These are phyloP conservation scores for Dallia pectoralis DNA, from an alignment of 2,797 vertebrate species.

Conservation along the genomic window DNA sequence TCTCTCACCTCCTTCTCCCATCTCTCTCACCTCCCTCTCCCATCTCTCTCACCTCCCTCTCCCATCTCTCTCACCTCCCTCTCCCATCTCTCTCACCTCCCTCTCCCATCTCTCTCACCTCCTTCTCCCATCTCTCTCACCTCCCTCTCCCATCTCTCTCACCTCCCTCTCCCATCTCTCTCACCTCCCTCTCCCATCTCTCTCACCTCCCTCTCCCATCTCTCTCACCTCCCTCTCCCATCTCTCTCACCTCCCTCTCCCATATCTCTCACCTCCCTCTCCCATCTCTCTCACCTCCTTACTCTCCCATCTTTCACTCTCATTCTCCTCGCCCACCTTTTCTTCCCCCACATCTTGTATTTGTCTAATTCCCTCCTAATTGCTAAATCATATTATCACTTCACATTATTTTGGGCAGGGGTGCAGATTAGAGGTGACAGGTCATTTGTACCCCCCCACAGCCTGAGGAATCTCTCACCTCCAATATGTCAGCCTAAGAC, in stretches of 20 bases:
- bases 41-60: too few relatives aligned
- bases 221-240: too few relatives aligned
- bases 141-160: too few relatives aligned
- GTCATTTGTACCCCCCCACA: slow-evolving; percentile 34
- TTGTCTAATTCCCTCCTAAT: slow-evolving; percentile 12
- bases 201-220: too few relatives aligned
- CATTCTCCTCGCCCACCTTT: not conserved
- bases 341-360: not conserved
- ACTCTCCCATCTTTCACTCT: not conserved
- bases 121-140: too few relatives aligned
- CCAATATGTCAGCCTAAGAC: slow-evolving; percentile 18
- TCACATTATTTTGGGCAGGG: slow-evolving; percentile 12
- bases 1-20: too few relatives aligned
- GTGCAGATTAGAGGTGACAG: slow-evolving; percentile 58
- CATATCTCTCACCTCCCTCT: not conserved
- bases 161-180: too few relatives aligned
- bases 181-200: too few relatives aligned
- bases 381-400: slow-evolving; percentile 62
- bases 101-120: too few relatives aligned
- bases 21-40: too few relatives aligned
- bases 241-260: not conserved
- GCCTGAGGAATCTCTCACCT: slow-evolving; percentile 38
- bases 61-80: not conserved
- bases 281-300: not conserved
- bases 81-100: not conserved